Evolutionary conservation across 2,113 vertebrate genomes (phyloP).

Genomic region (Pseudorectes ferrugineus): DNA sequence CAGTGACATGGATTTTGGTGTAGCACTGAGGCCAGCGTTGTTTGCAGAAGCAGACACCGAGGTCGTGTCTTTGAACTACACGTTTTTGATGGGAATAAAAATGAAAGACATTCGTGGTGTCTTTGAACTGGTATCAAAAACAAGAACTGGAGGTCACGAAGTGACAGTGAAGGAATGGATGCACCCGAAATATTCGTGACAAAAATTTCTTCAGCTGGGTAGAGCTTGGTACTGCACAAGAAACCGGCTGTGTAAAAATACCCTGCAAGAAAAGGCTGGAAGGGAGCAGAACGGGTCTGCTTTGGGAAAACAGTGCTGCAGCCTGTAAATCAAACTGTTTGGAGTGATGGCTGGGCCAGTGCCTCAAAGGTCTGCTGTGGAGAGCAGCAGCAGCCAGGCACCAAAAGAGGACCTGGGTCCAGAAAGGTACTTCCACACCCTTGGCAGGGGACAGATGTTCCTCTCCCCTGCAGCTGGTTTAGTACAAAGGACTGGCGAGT

Average conservation of each 20-base stretch:
- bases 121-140: conserved; percentile 37
- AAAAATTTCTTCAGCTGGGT: neutral
- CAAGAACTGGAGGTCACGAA: neutral
- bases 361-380: neutral
- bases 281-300: neutral
- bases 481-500: neutral
- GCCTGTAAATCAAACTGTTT: neutral
- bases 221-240: neutral
- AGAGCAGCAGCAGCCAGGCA: neutral
- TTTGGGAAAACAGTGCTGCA: neutral
- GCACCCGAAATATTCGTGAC: neutral
- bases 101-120: neutral
- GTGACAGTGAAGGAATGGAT: conserved; percentile 11
- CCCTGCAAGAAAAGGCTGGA: neutral
- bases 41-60: conserved; percentile 26
- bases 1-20: neutral
- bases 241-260: neutral
- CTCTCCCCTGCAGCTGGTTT: neutral
- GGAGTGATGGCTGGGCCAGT: neutral
- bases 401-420: neutral
- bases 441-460: neutral
- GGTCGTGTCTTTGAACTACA: conserved; percentile 31
- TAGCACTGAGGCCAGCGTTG: neutral
- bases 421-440: too few relatives aligned
- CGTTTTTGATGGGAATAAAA: conserved; percentile 31